phyloP scores from a whole-genome alignment of 2,113 vertebrate genomes.

The Plecotus auritus region DNA sequence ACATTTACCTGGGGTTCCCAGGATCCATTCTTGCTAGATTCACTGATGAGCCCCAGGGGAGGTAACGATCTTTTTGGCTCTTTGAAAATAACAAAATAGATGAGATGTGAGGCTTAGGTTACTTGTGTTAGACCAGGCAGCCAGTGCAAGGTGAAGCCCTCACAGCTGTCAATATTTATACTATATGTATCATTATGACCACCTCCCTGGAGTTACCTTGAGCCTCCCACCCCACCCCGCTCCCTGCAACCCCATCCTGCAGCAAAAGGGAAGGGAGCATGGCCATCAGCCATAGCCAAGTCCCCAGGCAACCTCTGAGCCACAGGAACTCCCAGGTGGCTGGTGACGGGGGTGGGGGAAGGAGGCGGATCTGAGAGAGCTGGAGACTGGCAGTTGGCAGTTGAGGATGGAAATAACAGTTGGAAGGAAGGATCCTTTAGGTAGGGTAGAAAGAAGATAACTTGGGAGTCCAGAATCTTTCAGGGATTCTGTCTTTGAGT shows the following conservation, averaged over 20 bases:
- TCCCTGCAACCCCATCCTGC: no score
- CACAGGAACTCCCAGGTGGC: no score
- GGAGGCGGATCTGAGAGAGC: neutral
- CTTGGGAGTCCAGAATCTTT: neutral
- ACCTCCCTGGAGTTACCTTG: neutral
- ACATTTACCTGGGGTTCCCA: neutral
- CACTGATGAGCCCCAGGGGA: neutral
- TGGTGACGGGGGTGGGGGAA: fast-evolving
- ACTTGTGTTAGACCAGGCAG: neutral
- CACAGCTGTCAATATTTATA: neutral
- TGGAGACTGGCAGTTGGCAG: no score
- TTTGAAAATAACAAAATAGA: neutral
- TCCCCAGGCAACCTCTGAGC: neutral
- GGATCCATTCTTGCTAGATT: neutral
- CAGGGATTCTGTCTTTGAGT: neutral
- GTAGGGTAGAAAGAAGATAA: no score
- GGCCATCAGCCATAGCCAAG: fast-evolving
- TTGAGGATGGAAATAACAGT: neutral
- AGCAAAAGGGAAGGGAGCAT: neutral
- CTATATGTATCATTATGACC: neutral
- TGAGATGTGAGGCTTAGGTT: neutral
- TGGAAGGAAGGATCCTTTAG: neutral
- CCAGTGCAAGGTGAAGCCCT: neutral
- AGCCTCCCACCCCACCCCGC: no score
- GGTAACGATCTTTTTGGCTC: neutral